phyloP scores from a whole-genome alignment of 2,797 vertebrate species.

The Eulemur albifrons region DNA sequence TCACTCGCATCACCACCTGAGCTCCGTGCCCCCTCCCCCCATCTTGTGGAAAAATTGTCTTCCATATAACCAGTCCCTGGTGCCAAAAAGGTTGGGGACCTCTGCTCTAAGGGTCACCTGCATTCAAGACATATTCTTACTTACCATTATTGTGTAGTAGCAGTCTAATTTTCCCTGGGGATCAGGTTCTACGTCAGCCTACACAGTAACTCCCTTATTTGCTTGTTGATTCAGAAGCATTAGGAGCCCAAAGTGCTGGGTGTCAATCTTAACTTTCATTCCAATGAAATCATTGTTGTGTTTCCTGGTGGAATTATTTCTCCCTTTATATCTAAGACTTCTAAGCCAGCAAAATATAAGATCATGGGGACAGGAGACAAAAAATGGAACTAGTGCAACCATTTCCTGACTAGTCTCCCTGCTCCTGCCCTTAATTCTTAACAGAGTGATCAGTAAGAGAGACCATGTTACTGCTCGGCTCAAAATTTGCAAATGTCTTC shows the following conservation, averaged over 20 bases:
- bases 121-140: too few relatives aligned
- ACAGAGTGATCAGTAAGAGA: background rate
- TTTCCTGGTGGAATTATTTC: background rate
- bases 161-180: background rate
- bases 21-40: too few relatives aligned
- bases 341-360: background rate
- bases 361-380: background rate
- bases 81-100: too few relatives aligned
- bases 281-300: background rate
- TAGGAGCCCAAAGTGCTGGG: background rate
- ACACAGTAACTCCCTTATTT: background rate
- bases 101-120: too few relatives aligned
- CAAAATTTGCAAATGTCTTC: background rate
- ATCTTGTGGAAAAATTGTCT: too few relatives aligned
- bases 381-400: background rate
- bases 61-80: too few relatives aligned
- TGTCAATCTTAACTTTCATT: background rate
- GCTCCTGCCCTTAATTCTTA: background rate
- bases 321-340: background rate
- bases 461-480: background rate
- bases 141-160: background rate
- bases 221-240: background rate
- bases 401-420: background rate
- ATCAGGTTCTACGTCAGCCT: background rate
- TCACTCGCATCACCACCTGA: too few relatives aligned